These are phyloP conservation scores for Suricata suricatta DNA, from an alignment of 2,113 vertebrate species.

Conservation along the genomic window DNA sequence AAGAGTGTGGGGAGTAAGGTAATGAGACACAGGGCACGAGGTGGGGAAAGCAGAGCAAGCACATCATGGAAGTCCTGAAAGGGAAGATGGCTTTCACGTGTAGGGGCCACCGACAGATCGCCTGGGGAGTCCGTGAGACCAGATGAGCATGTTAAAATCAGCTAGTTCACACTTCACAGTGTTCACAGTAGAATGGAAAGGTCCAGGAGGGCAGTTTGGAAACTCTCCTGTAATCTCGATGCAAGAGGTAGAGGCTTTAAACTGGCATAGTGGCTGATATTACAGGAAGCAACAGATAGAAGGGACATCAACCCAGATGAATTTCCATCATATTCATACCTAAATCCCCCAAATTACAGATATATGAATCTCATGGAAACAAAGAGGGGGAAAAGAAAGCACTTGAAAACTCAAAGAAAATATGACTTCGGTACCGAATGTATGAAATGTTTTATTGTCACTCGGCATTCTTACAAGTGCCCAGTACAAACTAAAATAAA, in stretches of 20 bases:
- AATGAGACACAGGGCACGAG: background rate
- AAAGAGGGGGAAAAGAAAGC: background rate
- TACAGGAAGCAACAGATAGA: background rate
- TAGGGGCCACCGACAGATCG: rapidly evolving
- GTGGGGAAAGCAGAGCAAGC: background rate
- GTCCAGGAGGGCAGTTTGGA: background rate
- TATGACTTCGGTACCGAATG: background rate
- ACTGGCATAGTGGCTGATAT: background rate
- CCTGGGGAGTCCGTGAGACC: background rate
- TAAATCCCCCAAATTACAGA: background rate
- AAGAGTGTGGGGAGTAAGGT: background rate
- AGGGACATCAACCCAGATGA: background rate
- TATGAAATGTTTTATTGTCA: background rate
- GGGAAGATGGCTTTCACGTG: background rate
- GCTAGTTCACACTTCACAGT: background rate
- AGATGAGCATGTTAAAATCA: background rate
- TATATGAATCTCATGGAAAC: background rate
- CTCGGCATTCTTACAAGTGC: background rate
- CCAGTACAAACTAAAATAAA: background rate
- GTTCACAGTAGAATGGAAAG: background rate
- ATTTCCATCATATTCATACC: background rate
- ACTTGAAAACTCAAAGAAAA: background rate
- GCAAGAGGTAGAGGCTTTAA: background rate
- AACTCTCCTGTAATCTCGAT: background rate
- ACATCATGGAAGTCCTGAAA: background rate